phyloP scores from a whole-genome alignment of 2,888 invertebrate genomes.

The Ichneumon xanthorius region DNA sequence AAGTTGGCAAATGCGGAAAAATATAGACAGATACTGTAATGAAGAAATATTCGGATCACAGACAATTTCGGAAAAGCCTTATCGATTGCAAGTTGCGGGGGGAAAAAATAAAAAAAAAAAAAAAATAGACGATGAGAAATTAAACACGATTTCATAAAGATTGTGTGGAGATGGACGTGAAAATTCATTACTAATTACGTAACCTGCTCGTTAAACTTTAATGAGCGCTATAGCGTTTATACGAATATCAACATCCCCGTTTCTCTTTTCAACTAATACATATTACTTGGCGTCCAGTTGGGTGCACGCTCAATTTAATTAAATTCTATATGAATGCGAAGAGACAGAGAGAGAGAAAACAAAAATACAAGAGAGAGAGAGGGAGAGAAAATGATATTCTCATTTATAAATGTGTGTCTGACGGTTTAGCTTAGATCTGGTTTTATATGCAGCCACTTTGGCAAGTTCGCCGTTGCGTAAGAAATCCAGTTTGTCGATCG shows the following conservation, averaged over 20 bases:
- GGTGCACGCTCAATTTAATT: conserved; percentile 49
- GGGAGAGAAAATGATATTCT: conserved; percentile 48
- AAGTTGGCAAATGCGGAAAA: background rate
- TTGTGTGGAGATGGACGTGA: conserved; percentile 30
- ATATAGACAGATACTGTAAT: conserved; percentile 9
- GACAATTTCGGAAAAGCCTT: conserved; percentile 40
- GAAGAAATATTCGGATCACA: conserved; percentile 42
- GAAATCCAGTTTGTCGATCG: conserved; percentile 78
- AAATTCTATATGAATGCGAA: conserved; percentile 49
- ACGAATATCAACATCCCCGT: conserved; percentile 35
- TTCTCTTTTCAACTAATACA: conserved; percentile 38
- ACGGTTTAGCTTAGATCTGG: conserved; percentile 58
- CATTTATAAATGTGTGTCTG: conserved; percentile 60
- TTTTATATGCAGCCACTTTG: conserved; percentile 66
- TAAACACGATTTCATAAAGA: conserved; percentile 29
- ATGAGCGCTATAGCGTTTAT: conserved; percentile 21
- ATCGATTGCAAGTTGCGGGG: conserved; percentile 24
- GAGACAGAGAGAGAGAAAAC: conserved; percentile 33
- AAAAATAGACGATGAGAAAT: conserved; percentile 4
- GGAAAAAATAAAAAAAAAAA: too few species aligned
- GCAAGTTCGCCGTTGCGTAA: conserved; percentile 74
- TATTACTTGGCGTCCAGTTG: conserved; percentile 43
- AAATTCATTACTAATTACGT: conserved; percentile 25
- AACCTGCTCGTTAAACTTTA: conserved; percentile 29
- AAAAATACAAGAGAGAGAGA: conserved; percentile 12